A percentile compares a stretch with the other conserved stretches of the same genome.
Evolutionary conservation across 2,888 invertebrate genomes (phyloP).

Genomic region (Phyllotreta cruciferae): DNA sequence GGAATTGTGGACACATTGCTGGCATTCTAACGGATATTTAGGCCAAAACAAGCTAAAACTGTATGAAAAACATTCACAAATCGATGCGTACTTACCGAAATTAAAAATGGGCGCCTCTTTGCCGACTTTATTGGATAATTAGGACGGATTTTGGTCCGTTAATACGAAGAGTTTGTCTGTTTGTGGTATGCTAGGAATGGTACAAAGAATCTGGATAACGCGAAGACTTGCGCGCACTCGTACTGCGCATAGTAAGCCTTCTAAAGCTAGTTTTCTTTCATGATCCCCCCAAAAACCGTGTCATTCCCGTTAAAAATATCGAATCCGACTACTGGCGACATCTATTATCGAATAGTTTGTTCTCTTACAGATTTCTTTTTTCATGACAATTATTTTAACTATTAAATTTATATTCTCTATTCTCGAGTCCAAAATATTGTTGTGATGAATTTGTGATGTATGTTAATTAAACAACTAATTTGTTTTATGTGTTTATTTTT

Average conservation of each 20-base stretch:
- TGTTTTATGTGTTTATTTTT: too few species aligned
- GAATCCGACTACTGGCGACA: slow-evolving; percentile 13
- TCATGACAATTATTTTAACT: too few species aligned
- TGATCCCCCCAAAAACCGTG: slow-evolving; percentile 38
- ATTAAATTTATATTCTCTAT: too few species aligned
- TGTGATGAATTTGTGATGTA: too few species aligned
- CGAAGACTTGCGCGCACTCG: slow-evolving; percentile 83
- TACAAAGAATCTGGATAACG: slow-evolving; percentile 97
- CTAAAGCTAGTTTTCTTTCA: slow-evolving; percentile 62
- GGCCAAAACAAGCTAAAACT: slow-evolving; percentile 66
- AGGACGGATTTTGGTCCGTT: slow-evolving; percentile 73
- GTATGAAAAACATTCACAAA: slow-evolving; percentile 68
- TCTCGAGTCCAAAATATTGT: too few species aligned
- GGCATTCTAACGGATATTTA: slow-evolving; percentile 74
- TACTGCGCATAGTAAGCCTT: slow-evolving; percentile 78
- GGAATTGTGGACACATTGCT: slow-evolving; percentile 78
- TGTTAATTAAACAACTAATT: too few species aligned
- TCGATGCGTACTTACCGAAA: slow-evolving; percentile 75
- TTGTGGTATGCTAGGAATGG: slow-evolving; percentile 96
- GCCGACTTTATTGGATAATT: slow-evolving; percentile 69
- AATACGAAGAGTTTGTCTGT: slow-evolving; percentile 76
- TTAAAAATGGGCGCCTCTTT: slow-evolving; percentile 70
- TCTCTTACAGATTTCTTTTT: slow-evolving; percentile 6
- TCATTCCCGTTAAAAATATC: slow-evolving; percentile 29
- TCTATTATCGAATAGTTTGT: slow-evolving; percentile 19